Evolutionary conservation across 2,797 vertebrate species (phyloP).

Genomic region (Prunella strophiata): DNA sequence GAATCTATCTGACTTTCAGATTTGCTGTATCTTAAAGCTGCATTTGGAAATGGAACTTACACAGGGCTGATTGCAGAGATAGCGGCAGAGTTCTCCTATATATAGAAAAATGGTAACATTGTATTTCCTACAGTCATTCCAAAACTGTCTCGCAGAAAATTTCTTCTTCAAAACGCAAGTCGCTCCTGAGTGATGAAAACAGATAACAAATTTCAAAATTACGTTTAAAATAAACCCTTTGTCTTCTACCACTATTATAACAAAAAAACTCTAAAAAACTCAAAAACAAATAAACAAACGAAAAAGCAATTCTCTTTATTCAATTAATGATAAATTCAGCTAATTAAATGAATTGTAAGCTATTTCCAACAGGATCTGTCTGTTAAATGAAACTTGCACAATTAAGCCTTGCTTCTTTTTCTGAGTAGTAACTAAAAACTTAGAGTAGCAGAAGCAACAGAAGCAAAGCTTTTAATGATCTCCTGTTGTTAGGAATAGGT

Average conservation of each 20-base stretch:
- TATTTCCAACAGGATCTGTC: background rate
- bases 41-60: slow-evolving; percentile 59
- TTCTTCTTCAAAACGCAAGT: slow-evolving; percentile 89
- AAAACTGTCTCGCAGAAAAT: slow-evolving; percentile 89
- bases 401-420: background rate
- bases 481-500: background rate
- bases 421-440: background rate
- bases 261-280: background rate
- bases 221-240: background rate
- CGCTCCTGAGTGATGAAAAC: slow-evolving; percentile 72
- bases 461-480: background rate
- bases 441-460: background rate
- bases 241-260: background rate
- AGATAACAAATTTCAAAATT: background rate
- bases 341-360: background rate
- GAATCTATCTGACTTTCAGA: background rate
- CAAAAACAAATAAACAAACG: too few relatives aligned
- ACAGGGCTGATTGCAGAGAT: slow-evolving; percentile 86
- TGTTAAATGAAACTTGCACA: background rate
- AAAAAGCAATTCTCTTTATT: background rate
- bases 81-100: slow-evolving; percentile 87
- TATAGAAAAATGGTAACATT: slow-evolving; percentile 87
- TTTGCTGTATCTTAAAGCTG: background rate
- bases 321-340: background rate
- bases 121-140: slow-evolving; percentile 85